A percentile compares a stretch with the other conserved stretches of the same genome.
These are phyloP conservation scores for Synodontis membranacea DNA, from an alignment of 2,113 vertebrate species.

Conservation along the genomic window DNA sequence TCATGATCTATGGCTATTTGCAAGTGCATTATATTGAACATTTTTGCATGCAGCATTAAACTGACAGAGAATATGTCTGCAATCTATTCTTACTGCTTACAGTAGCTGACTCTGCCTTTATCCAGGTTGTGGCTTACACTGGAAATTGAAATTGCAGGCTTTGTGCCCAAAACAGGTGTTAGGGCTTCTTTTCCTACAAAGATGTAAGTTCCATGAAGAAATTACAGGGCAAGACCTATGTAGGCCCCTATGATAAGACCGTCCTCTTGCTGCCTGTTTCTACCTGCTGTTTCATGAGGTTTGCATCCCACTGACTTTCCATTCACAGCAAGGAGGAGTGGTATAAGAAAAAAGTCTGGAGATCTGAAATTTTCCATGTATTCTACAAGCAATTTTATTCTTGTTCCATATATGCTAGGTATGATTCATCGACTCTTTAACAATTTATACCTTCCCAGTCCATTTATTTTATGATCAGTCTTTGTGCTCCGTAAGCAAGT, in stretches of 20 bases:
- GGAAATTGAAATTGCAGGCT: conserved; percentile 63
- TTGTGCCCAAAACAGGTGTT: conserved; percentile 65
- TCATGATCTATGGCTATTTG: background rate
- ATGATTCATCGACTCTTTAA: background rate
- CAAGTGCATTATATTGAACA: background rate
- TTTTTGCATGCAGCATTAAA: background rate
- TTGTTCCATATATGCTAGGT: background rate
- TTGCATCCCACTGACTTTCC: conserved; percentile 16
- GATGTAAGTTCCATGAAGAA: conserved; percentile 54
- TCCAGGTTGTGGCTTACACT: background rate
- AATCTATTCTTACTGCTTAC: background rate
- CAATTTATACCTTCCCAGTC: conserved; percentile 10
- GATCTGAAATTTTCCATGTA: background rate
- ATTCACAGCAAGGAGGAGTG: background rate
- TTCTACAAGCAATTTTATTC: background rate
- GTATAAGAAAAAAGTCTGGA: no score
- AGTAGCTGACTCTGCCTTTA: background rate
- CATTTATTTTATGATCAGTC: background rate
- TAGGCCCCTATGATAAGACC: conserved; percentile 19
- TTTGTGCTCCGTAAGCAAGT: background rate
- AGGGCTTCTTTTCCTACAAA: conserved; percentile 41
- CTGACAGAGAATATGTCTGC: background rate
- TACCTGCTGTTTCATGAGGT: conserved; percentile 9
- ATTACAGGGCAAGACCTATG: conserved; percentile 64
- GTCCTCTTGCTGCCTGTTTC: conserved; percentile 19